Conservation (phyloP, 1,140 invertebrate genomes). For the Melipona quadrifasciata region DNA sequence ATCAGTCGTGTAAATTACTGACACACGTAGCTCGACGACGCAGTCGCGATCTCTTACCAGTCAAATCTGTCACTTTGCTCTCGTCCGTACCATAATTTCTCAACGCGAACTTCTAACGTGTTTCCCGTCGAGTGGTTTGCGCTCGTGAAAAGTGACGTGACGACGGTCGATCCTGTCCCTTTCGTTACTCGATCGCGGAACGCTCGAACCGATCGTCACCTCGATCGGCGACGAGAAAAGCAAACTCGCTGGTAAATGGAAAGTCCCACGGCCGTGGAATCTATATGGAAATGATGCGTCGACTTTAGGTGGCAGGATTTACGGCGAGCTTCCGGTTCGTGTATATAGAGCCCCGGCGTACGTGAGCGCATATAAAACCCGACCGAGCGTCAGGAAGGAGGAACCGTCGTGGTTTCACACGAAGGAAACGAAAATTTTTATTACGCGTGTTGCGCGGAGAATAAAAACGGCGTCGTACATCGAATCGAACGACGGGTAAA, state of each 20-base stretch:
- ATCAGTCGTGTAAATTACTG: not conserved
- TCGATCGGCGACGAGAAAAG: conserved; percentile 38
- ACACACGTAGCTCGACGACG: no score
- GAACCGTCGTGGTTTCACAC: not conserved
- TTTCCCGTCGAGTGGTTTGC: not conserved
- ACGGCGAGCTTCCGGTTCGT: conserved; percentile 42
- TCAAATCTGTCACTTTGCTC: not conserved
- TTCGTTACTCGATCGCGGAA: conserved; percentile 5
- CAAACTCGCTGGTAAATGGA: conserved; percentile 32
- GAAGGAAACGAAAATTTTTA: conserved; percentile 41
- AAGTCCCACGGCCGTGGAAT: conserved; percentile 47
- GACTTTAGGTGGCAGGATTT: conserved; percentile 58
- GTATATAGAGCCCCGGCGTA: conserved; percentile 14
- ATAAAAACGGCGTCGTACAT: not conserved
- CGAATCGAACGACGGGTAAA: not conserved
- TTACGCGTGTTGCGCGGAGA: conserved; percentile 15
- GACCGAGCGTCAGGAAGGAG: not conserved
- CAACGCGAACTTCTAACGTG: not conserved
- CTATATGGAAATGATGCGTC: conserved; percentile 69
- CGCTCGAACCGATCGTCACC: not conserved
- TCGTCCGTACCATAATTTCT: not conserved
- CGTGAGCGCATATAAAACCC: conserved; percentile 48
- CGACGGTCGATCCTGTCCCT: not conserved
- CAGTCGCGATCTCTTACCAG: not conserved
- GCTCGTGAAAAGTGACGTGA: not conserved